A percentile compares a stretch with the other conserved stretches of the same genome.
phyloP scores from a whole-genome alignment of 2,888 invertebrate genomes.

The Heliconius sara region DNA sequence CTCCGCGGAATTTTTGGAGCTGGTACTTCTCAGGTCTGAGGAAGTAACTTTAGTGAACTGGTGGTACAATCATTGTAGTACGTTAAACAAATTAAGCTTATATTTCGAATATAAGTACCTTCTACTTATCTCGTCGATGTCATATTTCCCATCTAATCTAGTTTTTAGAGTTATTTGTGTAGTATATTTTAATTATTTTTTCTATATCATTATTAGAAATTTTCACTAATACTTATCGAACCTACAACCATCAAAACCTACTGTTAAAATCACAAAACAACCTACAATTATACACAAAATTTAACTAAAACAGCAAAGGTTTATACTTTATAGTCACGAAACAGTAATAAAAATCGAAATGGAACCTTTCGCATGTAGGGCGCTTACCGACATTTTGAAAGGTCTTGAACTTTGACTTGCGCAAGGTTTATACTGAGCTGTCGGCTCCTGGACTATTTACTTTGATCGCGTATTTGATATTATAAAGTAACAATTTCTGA shows the following conservation, averaged over 20 bases:
- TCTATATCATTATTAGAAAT: background rate
- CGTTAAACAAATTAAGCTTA: too few relatives aligned
- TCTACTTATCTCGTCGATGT: too few relatives aligned
- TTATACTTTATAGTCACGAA: slow-evolving; percentile 20
- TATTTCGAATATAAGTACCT: too few relatives aligned
- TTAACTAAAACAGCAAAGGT: slow-evolving; percentile 21
- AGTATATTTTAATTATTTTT: too few relatives aligned
- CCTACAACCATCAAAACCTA: background rate
- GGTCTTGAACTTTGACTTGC: slow-evolving; percentile 58
- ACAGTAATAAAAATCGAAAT: slow-evolving; percentile 32
- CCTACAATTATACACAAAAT: slow-evolving; percentile 8
- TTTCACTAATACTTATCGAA: background rate
- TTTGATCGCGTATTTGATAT: background rate
- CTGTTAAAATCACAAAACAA: background rate
- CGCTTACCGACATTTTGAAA: slow-evolving; percentile 59
- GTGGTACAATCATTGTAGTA: too few relatives aligned
- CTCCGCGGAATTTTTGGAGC: too few relatives aligned
- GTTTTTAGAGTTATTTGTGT: background rate
- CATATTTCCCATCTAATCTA: too few relatives aligned
- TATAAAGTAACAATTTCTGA: background rate
- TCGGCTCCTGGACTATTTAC: slow-evolving; percentile 49
- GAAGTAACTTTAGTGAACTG: too few relatives aligned
- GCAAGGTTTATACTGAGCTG: slow-evolving; percentile 49
- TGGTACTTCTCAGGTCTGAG: too few relatives aligned
- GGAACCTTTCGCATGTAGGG: slow-evolving; percentile 52